Base-by-base conservation (phyloP, 1,140 invertebrate genomes). In the Drosophila trapezifrons region DNA sequence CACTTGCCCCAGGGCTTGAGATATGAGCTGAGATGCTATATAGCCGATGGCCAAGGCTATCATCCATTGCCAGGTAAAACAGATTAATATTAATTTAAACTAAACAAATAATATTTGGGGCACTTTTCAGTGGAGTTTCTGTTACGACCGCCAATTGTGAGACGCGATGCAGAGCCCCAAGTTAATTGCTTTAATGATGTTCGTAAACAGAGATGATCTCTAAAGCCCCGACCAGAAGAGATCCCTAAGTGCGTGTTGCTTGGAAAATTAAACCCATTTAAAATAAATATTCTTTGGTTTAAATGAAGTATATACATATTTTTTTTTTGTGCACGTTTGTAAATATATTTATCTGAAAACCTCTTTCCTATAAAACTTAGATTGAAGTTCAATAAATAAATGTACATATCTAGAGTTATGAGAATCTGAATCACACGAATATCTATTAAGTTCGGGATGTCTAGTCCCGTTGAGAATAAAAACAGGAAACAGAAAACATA, bases 1-100 rank as follows among this genome's bases (percentile, higher is more conserved):
- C 70, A 66, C 8, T 12, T 54, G 25, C 37, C 27, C 1, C 51
- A 56, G 13, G 77, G 59, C 3, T 4, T 73, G 8, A 17, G 47
- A 0, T 90, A 80, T 9, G 84, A 89, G 46, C 51, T 89, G 38
- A 66, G 84, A 18, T 89, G 84, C 56, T 89, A 90, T 54, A 75
- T 80, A 9, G 75, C 84, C 20, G 84, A 89, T 55, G 18, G 51
- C 27, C 37, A 73, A 3, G 84, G 84, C 35, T 89, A 89, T 56
- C 85, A 80, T 29, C 63, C 85, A 10, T 38, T 76, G 10, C 32
- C 60, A 65, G 77, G 84, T 90, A 4, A 37, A 55, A 25, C 17
- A 18, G 2, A 3, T 9, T 10, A 5, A 0, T 6, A 13, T 13
- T 20, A 5, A 2, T 8, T n/a, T 22, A 8, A 27, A 20, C 17